Evolutionary conservation across 2,113 vertebrate species (phyloP), one percentile per base, ranked within the genome.

Genomic region (Bungarus multicinctus): DNA sequence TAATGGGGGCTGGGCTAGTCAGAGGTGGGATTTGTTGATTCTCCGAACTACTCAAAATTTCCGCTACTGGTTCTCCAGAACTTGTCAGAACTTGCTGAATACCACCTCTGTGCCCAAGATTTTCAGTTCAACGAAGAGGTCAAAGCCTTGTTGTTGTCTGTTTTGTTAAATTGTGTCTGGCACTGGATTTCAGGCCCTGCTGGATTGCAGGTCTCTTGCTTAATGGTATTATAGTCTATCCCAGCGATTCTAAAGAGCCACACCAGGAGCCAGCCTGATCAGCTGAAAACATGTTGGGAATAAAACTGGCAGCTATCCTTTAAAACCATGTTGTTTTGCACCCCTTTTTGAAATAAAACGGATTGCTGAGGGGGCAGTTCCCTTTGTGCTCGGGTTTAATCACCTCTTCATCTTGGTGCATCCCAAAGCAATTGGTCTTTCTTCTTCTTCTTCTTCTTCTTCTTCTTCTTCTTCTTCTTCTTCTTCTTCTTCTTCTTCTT

Each of bases 351-450:
- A 91, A 85, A 57, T 54, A 55, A 89, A 94, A 91, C 18, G 87
- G 93, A 39, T 30, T 9, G 81, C 43, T 55, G 45, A 91, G 58
- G 11, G 96, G 94, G 58, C 0, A 0, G 22, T 90, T 90, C 30
- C 52, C 52, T 81, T 89, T 54, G 45, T 39, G 60, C 45, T 89
- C 30, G 3, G 22, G 74, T 86, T 81, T 95, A 94, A 94, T 86
- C 95, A 95, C 69, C 93, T 92, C 93, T 93, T 94, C 88, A 6
- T 74, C 93, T 94, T 88, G 91, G 93, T 81, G 16, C 94, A 87
- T 34, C 18, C 8, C 47, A 47, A 47, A 47, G 47, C 47, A 39
- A 90, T 94, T 95, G 93, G 92, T 23, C 94, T 93, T 90, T 94
- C 93, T 88, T 93, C 74, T 22, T 34, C 43, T 39, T 34, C 52